Evolutionary conservation across 2,888 invertebrate genomes (phyloP), one percentile per base, ranked within the genome.

Genomic region (Drosophila colorata): DNA sequence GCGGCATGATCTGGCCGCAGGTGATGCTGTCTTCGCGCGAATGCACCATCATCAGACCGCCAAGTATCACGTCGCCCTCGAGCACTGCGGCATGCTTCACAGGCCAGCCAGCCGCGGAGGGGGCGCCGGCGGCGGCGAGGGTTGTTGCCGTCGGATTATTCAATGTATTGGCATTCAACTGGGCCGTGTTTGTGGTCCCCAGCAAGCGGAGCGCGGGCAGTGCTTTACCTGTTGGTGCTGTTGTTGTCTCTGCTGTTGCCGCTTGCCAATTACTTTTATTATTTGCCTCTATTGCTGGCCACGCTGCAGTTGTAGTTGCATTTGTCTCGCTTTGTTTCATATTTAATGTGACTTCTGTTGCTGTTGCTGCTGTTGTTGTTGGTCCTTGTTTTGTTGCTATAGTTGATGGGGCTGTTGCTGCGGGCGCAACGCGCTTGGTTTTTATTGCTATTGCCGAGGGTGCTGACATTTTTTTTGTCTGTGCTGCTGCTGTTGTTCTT

Each of bases 21-120:
- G 96, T 97, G 90, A 96, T 94, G 47, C 95, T 95, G 82, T 98
- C 98, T 79, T 97, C 96, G 23, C 98, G 93, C 88, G 98, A 98
- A 90, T 98, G 98, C 0, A 98, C 96, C 97, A 98, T 98, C 97
- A 98, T 98, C 47, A 98, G 93, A 0, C 98, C 98, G 5, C 98
- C 98, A 1, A 98, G 93, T 8, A 97, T 94, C 44, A 98, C 93
- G 89, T 98, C 96, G 0, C 98, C 98, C 90, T 97, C 97, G 47
- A 98, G 95, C 6, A 96, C 95, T 0, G 97, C 97, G 83, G 97
- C 96, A 88, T 96, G 94, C 88, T 97, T 97, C 4, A 97, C 95
- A 0, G 97, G 97, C 97, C 97, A 97, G 1, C 78, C 71, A 0
- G 82, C 18, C 23, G 68, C 41, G 28, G 82, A 16, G 25, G 78